Base-by-base conservation (phyloP, 2,113 vertebrate species). In the Peromyscus leucopus region DNA sequence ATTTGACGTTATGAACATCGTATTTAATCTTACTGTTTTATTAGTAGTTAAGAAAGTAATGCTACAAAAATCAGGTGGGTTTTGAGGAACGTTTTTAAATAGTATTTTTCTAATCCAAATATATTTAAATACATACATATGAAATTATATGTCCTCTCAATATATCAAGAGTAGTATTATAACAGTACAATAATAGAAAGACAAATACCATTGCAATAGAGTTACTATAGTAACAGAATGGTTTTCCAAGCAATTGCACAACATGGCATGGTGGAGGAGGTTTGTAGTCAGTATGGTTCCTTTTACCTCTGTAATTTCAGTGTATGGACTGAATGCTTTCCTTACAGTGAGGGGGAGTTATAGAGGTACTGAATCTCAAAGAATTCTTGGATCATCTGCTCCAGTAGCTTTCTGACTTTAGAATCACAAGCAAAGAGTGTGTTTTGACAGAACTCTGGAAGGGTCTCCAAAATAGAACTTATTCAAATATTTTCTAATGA, bases 101-200 rank as follows among this genome's bases (percentile, higher is more conserved):
- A 33, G 7, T 55, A 86, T 92, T 97, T 91, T 13, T 80, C 39
- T 65, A 86, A 65, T 71, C 36, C 79, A 93, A 93, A 76, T 92
- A 57, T 59, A 79, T 46, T 94, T 93, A 78, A 90, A 48, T 75
- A 42, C 75, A 63, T 63, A 36, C 79, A 91, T 3, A 9, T 88
- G 57, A 51, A 91, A 82, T 57, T 7, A 31, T 1, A 80, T 85
- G 63, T 89, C 55, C 3, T 10, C 76, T 13, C 36, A 78, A 46
- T 79, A 13, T 51, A 42, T 31, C 48, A 87, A 94, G 46, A 75
- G 12, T 74, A 69, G 31, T 76, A 4, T 61, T 85, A 59, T 26
- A 57, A 31, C 4, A 55, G 5, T 76, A 19, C 55, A 65, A 46
- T 57, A 67, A 46, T 26, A 80, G 42, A 61, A 33, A 69, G 48